Evolutionary conservation across 2,888 invertebrate species (phyloP).

Genomic region (Chrysopilus asiliformis): DNA sequence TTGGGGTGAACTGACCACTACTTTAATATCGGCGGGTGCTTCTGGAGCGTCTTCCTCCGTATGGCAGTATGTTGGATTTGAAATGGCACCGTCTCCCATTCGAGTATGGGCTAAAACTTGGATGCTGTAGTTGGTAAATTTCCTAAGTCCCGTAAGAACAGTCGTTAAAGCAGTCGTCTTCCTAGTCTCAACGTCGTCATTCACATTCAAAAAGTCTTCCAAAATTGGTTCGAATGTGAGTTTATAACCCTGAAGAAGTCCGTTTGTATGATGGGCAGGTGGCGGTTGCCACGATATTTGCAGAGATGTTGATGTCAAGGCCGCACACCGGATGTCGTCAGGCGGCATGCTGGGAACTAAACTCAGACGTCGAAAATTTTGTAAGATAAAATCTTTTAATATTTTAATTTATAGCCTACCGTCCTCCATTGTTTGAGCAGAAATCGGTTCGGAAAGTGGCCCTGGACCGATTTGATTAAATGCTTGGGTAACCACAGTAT

Average conservation of each 20-base stretch:
- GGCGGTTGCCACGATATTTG: constrained; percentile 73
- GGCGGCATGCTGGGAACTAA: constrained; percentile 68
- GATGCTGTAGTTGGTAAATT: constrained; percentile 69
- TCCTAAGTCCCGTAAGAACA: constrained; percentile 54
- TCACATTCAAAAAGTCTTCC: constrained; percentile 39
- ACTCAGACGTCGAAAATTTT: not conserved
- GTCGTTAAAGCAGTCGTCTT: constrained; percentile 56
- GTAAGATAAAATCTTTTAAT: constrained; percentile 5
- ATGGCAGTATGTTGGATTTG: constrained; percentile 53
- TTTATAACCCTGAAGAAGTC: constrained; percentile 63
- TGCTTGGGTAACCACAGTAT: constrained; percentile 56
- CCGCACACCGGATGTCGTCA: constrained; percentile 59
- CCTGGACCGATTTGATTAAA: constrained; percentile 63
- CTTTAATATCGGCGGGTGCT: constrained; percentile 66
- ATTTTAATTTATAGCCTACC: constrained; percentile 42
- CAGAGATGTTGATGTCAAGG: constrained; percentile 59
- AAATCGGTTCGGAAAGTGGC: constrained; percentile 52
- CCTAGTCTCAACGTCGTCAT: constrained; percentile 44
- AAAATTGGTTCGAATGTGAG: constrained; percentile 52
- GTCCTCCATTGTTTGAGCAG: constrained; percentile 60
- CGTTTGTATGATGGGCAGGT: constrained; percentile 56
- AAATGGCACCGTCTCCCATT: constrained; percentile 60
- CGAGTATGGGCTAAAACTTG: constrained; percentile 66
- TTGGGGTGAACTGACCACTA: constrained; percentile 58
- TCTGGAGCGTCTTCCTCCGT: constrained; percentile 75